Percentiles rank a stretch among this genome's conserved stretches.
Evolutionary conservation across 2,888 invertebrate genomes (phyloP).

Genomic region (Petrophora chlorosata): DNA sequence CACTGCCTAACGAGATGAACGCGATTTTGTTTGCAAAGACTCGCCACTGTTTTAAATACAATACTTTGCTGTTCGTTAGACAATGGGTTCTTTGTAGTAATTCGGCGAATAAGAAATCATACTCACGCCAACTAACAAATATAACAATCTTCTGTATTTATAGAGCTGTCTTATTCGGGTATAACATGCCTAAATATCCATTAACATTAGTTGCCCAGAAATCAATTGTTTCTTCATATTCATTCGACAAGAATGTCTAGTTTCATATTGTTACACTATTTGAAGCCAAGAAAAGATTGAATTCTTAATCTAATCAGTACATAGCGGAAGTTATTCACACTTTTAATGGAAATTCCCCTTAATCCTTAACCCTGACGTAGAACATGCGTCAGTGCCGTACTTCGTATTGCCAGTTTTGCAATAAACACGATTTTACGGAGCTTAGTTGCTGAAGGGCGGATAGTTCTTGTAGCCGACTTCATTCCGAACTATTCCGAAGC

Average conservation of each 20-base stretch:
- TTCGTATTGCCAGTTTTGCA: constrained; percentile 19
- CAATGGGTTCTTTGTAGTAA: constrained; percentile 9
- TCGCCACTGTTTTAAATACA: constrained; percentile 1
- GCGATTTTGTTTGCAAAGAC: not conserved
- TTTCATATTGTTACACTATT: too few species aligned
- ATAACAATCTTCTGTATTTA: constrained; percentile 1
- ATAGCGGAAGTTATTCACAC: not conserved
- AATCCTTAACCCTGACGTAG: constrained; percentile 13
- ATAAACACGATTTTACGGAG: constrained; percentile 22
- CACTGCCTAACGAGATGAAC: constrained; percentile 6
- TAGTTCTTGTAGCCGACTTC: constrained; percentile 3
- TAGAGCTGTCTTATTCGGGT: too few species aligned
- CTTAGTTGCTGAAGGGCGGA: constrained; percentile 13
- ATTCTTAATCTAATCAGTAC: not conserved
- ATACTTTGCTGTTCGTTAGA: constrained; percentile 8
- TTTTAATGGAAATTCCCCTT: constrained; percentile 16
- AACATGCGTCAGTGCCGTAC: constrained; percentile 23
- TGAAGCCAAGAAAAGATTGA: not conserved
- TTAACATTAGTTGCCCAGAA: too few species aligned
- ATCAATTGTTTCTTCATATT: too few species aligned
- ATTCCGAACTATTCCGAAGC: not conserved
- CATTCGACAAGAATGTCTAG: too few species aligned
- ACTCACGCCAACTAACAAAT: too few species aligned
- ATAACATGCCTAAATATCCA: too few species aligned
- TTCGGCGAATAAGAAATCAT: constrained; percentile 6